Evolutionary conservation across 1,140 invertebrate species (phyloP).

Genomic region (Hylyphantes graminicola): DNA sequence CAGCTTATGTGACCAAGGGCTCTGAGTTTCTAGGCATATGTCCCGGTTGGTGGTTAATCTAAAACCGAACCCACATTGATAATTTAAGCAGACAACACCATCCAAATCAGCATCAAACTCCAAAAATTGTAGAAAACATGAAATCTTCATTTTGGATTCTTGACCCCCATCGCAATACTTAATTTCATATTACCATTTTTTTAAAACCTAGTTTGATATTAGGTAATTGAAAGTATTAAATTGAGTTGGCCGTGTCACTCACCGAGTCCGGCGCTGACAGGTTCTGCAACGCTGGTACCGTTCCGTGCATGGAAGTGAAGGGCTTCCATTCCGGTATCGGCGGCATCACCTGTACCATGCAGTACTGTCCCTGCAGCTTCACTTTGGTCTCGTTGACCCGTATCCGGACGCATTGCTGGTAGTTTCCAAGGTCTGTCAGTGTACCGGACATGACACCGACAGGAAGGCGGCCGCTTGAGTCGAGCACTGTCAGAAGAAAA

Average conservation of each 20-base stretch:
- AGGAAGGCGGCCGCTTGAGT: slow-evolving; percentile 64
- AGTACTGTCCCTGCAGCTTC: slow-evolving; percentile 40
- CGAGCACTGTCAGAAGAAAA: slow-evolving; percentile 62
- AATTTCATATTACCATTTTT: too few relatives aligned
- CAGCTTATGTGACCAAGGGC: too few relatives aligned
- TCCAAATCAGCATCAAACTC: too few relatives aligned
- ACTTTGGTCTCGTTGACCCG: slow-evolving; percentile 34
- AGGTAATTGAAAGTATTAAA: too few relatives aligned
- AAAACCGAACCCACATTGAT: too few relatives aligned
- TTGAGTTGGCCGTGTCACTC: not conserved
- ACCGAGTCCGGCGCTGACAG: slow-evolving; percentile 41
- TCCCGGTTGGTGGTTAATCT: too few relatives aligned
- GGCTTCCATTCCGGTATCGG: slow-evolving; percentile 35
- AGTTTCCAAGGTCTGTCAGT: slow-evolving; percentile 63
- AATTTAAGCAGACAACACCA: too few relatives aligned
- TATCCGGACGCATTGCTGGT: slow-evolving; percentile 64
- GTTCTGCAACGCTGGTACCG: slow-evolving; percentile 30
- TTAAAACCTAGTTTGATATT: too few relatives aligned
- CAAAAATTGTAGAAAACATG: too few relatives aligned
- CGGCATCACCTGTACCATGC: slow-evolving; percentile 1
- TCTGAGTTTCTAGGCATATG: too few relatives aligned
- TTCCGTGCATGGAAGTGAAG: slow-evolving; percentile 29
- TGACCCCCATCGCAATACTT: too few relatives aligned
- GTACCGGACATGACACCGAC: slow-evolving; percentile 64
- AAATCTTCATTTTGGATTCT: too few relatives aligned